Conservation (phyloP, 2,113 vertebrate species). For the Jaculus jaculus region DNA sequence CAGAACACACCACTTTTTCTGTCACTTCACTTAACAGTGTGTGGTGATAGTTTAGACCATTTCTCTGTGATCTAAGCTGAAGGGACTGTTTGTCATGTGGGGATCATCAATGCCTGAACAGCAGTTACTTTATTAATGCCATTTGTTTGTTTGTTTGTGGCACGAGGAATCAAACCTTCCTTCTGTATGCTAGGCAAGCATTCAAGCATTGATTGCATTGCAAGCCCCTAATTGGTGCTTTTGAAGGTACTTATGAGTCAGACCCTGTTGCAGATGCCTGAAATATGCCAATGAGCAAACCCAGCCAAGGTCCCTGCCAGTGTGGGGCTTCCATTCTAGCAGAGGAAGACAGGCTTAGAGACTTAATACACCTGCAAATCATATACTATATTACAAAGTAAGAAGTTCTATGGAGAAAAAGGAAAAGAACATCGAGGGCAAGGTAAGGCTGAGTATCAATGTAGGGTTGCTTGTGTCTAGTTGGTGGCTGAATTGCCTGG, state of each 20-base stretch:
- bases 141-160: too few relatives aligned
- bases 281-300: neutral
- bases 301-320: neutral
- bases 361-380: neutral
- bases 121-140: neutral
- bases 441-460: neutral
- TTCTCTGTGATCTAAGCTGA: neutral
- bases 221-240: neutral
- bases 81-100: neutral
- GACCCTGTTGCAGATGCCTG: neutral
- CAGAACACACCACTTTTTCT: neutral
- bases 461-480: neutral
- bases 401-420: neutral
- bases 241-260: neutral
- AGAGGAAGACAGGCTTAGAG: neutral
- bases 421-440: neutral
- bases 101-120: neutral
- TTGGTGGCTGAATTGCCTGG: too few relatives aligned
- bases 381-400: neutral
- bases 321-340: neutral
- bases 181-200: neutral
- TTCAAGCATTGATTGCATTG: neutral
- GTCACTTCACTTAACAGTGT: neutral
- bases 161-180: neutral
- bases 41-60: neutral